Evolutionary conservation across 2,797 vertebrate species (phyloP).

Genomic region (Yasuhikotakia modesta): DNA sequence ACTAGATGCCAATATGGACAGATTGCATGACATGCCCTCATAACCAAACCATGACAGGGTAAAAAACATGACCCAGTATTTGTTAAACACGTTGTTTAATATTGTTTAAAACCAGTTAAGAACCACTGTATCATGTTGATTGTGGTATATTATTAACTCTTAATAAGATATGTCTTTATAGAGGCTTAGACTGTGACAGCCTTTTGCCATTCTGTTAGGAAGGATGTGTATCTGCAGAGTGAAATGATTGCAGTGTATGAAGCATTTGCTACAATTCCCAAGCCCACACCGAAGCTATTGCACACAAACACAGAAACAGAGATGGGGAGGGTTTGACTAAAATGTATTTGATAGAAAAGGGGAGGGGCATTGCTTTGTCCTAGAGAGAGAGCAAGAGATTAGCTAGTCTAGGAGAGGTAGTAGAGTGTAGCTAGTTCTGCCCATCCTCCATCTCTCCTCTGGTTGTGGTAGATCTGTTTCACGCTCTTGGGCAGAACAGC

Average conservation of each 20-base stretch:
- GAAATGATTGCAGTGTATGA: too few species aligned
- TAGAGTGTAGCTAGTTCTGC: conserved; percentile 16
- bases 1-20: neutral
- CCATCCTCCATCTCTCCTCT: conserved; percentile 24
- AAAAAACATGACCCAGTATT: neutral
- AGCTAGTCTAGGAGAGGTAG: conserved; percentile 27
- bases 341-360: conserved; percentile 47
- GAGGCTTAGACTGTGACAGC: conserved; percentile 17
- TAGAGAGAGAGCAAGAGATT: conserved; percentile 19
- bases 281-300: conserved; percentile 52
- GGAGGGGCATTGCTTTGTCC: conserved; percentile 59
- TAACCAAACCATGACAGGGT: neutral
- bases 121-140: neutral
- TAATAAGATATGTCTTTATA: neutral
- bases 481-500: conserved; percentile 17
- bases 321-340: conserved; percentile 41
- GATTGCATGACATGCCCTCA: neutral
- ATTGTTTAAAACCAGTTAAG: neutral
- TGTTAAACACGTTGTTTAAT: too few species aligned
- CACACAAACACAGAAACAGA: conserved; percentile 10
- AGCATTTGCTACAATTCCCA: conserved; percentile 14
- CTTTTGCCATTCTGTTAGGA: conserved; percentile 8
- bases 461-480: conserved; percentile 25
- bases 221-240: too few species aligned
- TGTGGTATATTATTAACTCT: neutral